A percentile compares a stretch with the other conserved stretches of the same genome.
These are phyloP conservation scores for Meloidogyne hapla DNA, from an alignment of 1,140 invertebrate genomes.

Conservation along the genomic window DNA sequence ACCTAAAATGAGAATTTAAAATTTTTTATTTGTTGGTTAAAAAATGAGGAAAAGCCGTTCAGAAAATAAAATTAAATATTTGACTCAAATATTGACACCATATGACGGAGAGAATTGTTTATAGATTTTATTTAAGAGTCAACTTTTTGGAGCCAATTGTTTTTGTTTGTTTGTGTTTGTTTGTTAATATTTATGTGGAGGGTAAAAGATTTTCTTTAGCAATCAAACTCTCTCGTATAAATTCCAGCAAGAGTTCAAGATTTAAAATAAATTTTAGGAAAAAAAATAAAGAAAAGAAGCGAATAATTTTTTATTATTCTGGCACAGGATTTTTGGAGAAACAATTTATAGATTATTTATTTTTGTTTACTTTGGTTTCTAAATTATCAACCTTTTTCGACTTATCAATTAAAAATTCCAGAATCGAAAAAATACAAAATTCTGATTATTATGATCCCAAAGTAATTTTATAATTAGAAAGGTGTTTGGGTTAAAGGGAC, in stretches of 20 bases:
- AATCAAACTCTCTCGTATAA: neutral
- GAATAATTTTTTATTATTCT: slow-evolving; percentile 6
- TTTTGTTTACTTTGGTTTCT: neutral
- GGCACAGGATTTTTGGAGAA: neutral
- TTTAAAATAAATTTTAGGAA: too few species aligned
- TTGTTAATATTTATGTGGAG: neutral
- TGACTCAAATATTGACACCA: neutral
- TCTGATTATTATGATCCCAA: slow-evolving; percentile 3
- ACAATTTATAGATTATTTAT: neutral
- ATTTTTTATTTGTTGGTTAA: neutral
- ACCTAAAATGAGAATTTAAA: neutral
- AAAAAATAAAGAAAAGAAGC: neutral
- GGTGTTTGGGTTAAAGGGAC: neutral
- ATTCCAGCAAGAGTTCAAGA: neutral
- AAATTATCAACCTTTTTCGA: too few species aligned
- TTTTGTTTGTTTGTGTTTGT: neutral
- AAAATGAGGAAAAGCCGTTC: slow-evolving; percentile 6
- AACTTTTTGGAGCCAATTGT: neutral
- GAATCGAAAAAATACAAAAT: neutral
- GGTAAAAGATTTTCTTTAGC: neutral
- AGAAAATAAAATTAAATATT: neutral
- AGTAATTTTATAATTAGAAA: too few species aligned
- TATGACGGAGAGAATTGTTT: neutral
- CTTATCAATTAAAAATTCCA: too few species aligned
- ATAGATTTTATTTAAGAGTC: neutral